Percentiles rank a stretch among this genome's conserved stretches.
phyloP scores from a whole-genome alignment of 2,797 vertebrate genomes.

The Poeciliopsis gracilis region DNA sequence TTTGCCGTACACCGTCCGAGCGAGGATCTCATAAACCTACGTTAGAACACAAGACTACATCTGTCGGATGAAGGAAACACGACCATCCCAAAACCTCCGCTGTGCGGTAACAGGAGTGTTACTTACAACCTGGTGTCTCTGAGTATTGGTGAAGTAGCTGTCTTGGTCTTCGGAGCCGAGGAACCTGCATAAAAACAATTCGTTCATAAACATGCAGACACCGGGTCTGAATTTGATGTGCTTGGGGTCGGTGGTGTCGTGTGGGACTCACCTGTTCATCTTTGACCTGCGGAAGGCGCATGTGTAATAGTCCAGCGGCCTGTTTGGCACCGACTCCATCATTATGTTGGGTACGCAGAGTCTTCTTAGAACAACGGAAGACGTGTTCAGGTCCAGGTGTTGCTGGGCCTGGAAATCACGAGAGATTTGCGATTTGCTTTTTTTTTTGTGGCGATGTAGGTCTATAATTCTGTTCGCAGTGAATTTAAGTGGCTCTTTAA shows the following conservation, averaged over 20 bases:
- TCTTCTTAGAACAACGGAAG: constrained; percentile 69
- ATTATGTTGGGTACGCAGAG: constrained; percentile 78
- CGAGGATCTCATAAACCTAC: constrained; percentile 85
- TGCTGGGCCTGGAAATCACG: constrained; percentile 73
- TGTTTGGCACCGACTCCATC: constrained; percentile 78
- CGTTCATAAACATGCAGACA: background rate
- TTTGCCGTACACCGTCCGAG: constrained; percentile 79
- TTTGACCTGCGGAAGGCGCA: constrained; percentile 84
- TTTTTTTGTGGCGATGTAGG: no score
- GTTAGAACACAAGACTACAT: constrained; percentile 8
- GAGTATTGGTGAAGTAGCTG: constrained; percentile 82
- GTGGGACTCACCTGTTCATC: constrained; percentile 72
- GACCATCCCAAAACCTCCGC: background rate
- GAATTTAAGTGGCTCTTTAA: no score
- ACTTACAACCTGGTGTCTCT: constrained; percentile 84
- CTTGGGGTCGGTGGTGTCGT: background rate
- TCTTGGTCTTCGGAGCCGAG: constrained; percentile 77
- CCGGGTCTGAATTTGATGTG: background rate
- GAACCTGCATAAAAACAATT: constrained; percentile 71
- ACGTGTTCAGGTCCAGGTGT: constrained; percentile 79
- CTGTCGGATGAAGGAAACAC: background rate
- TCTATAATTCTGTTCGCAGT: no score
- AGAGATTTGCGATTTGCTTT: background rate
- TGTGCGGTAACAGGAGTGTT: background rate
- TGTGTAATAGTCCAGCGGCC: constrained; percentile 82